phyloP scores from a whole-genome alignment of 1,140 invertebrate species.

The Heliothis subflexa region DNA sequence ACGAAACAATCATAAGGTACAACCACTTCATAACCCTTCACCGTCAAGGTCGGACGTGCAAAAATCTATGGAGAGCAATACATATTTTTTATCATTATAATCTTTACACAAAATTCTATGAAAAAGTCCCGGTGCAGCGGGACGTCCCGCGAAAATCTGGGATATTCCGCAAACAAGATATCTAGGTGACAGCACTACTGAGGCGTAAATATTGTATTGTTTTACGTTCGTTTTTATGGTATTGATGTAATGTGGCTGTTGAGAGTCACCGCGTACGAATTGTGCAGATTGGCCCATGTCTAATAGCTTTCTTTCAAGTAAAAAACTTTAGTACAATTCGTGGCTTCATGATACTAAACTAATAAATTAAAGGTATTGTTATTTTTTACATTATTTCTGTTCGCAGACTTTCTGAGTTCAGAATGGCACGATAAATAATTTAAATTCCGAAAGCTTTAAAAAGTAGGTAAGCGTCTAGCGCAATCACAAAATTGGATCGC shows the following conservation, averaged over 20 bases:
- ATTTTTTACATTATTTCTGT: too few relatives aligned
- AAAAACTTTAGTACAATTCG: conserved; percentile 12
- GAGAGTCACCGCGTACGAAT: conserved; percentile 50
- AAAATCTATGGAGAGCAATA: too few relatives aligned
- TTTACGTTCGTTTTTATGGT: conserved; percentile 54
- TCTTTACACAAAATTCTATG: too few relatives aligned
- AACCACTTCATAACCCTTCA: too few relatives aligned
- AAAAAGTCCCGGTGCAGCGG: background rate
- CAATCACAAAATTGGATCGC: conserved; percentile 44
- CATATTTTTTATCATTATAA: too few relatives aligned
- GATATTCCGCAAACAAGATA: background rate
- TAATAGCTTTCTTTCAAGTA: conserved; percentile 9
- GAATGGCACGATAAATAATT: background rate
- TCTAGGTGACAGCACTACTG: conserved; percentile 12
- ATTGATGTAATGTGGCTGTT: conserved; percentile 45
- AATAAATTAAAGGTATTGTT: too few relatives aligned
- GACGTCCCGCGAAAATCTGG: background rate
- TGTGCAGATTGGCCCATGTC: background rate
- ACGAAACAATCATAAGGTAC: too few relatives aligned
- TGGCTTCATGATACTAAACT: background rate
- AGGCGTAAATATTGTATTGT: conserved; percentile 52
- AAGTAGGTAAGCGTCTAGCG: conserved; percentile 9
- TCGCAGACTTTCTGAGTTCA: too few relatives aligned
- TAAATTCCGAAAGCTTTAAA: background rate
- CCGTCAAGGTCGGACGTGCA: too few relatives aligned